Evolutionary conservation across 2,797 vertebrate species (phyloP), one percentile per base, ranked within the genome.

Genomic region (Aotus griseimembra): DNA sequence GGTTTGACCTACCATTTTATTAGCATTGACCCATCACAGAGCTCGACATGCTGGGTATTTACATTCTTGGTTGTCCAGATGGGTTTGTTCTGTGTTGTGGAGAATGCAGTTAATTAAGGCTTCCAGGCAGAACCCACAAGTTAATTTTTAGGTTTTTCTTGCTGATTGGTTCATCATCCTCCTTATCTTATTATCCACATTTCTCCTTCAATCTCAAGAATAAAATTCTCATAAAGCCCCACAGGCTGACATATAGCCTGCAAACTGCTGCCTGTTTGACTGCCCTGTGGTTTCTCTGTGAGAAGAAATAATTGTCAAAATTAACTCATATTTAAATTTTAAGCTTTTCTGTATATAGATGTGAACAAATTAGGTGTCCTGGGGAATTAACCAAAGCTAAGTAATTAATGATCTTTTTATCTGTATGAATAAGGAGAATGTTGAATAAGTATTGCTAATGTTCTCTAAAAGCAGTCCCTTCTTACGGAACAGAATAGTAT

Each of bases 351-450:
- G 87, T 97, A 98, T 97, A 92, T 48, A 77, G 14, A 19, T 0
- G 1, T 86, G 81, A 87, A 48, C 94, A 96, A 97, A 98, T 93
- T 93, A 97, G 95, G 75, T 33, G 46, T 97, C 83, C 91, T 75
- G 57, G 97, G 96, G 96, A 98, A 95, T 52, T 90, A 88, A 46
- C 72, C 94, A 93, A 67, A 93, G 96, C 88, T 97, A 96, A 97
- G 93, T 97, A 94, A 97, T 97, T 98, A 73, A 97, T 61, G 50
- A 88, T 67, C 81, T 50, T 94, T 97, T 77, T 80, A 81, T 97
- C 92, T 86, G 50, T 33, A 11, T 88, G 33, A 97, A 94, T 41
- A 41, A 93, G 50, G 96, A 28, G 88, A 46, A 81, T 92, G 19
- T 96, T 96, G 97, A 95, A 93, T 94, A 90, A 80, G 36, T 94